Evolutionary conservation across 2,888 invertebrate species (phyloP).

Genomic region (Eupithecia tripunctaria): DNA sequence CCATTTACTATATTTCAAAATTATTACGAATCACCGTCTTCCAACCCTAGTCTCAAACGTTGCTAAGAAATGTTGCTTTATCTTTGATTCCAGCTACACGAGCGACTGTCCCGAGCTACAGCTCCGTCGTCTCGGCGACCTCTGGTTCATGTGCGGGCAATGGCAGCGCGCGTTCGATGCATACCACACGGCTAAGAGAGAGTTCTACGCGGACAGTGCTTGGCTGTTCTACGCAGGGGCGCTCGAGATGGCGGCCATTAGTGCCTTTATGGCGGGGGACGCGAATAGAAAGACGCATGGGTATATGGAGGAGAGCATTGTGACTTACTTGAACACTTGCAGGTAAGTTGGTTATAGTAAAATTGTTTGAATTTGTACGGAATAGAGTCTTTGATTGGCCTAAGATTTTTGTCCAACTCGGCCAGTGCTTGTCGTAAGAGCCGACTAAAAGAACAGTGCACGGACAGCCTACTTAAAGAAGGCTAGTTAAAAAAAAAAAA

Average conservation of each 20-base stretch:
- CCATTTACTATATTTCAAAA: background rate
- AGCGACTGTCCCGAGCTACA: slow-evolving; percentile 95
- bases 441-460: too few relatives aligned
- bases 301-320: slow-evolving; percentile 98
- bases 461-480: too few relatives aligned
- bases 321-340: slow-evolving; percentile 95
- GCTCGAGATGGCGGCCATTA: slow-evolving; percentile 97
- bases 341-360: slow-evolving; percentile 78
- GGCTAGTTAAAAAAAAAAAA: too few relatives aligned
- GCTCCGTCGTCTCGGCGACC: slow-evolving; percentile 95
- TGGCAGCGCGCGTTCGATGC: slow-evolving; percentile 96
- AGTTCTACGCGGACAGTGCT: slow-evolving; percentile 98
- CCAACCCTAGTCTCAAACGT: background rate
- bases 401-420: too few relatives aligned
- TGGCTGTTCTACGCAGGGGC: slow-evolving; percentile 99
- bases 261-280: slow-evolving; percentile 95
- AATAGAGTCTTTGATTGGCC: too few relatives aligned
- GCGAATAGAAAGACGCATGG: slow-evolving; percentile 90
- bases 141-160: slow-evolving; percentile 98
- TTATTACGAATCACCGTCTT: background rate
- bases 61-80: background rate
- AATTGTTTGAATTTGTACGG: too few relatives aligned
- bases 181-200: slow-evolving; percentile 98
- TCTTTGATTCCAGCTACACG: slow-evolving; percentile 86
- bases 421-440: too few relatives aligned